phyloP scores from a whole-genome alignment of 2,797 vertebrate genomes.

The Alfaro cultratus region DNA sequence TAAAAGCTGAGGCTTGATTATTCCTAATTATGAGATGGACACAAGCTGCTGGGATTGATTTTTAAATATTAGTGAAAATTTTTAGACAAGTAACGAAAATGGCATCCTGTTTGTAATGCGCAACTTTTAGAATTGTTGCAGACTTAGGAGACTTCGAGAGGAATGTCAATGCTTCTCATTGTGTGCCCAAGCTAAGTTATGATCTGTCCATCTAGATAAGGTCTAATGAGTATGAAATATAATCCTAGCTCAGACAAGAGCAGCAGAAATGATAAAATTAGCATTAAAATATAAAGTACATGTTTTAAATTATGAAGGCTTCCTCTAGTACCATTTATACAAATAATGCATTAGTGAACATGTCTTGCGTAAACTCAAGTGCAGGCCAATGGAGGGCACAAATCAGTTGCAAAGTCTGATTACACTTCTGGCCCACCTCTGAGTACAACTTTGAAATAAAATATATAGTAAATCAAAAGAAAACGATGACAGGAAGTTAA shows the following conservation, averaged over 20 bases:
- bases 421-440: not conserved
- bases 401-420: not conserved
- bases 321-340: not conserved
- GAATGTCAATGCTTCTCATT: not conserved
- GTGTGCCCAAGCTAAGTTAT: not conserved
- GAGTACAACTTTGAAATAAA: not conserved
- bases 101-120: too few species aligned
- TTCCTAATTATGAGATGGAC: not conserved
- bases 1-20: not conserved
- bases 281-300: not conserved
- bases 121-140: not conserved
- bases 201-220: not conserved
- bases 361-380: not conserved
- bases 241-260: not conserved
- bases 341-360: not conserved
- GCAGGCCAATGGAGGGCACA: not conserved
- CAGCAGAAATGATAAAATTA: too few species aligned
- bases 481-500: not conserved
- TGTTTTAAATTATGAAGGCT: not conserved
- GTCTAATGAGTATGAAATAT: not conserved
- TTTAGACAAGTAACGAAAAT: too few species aligned
- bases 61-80: too few species aligned
- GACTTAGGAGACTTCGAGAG: not conserved
- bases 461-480: not conserved
- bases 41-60: not conserved